Percentiles rank a stretch among this genome's conserved stretches.
Evolutionary conservation across 1,140 invertebrate species (phyloP).

Genomic region (Saccostrea glomerata): DNA sequence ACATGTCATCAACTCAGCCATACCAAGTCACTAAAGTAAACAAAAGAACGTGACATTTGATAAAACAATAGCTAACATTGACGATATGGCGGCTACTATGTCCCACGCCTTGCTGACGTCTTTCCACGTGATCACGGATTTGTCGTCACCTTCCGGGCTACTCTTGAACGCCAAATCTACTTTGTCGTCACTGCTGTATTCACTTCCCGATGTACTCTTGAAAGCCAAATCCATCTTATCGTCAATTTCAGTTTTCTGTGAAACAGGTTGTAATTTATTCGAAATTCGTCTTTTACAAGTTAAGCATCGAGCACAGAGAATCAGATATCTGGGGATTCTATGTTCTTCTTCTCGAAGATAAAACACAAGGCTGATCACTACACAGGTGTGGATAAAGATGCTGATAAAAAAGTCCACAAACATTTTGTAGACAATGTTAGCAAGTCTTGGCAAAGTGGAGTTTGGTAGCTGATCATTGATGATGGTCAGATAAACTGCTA

Average conservation of each 20-base stretch:
- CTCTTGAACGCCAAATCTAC: background rate
- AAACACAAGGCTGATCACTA: background rate
- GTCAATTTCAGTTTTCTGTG: background rate
- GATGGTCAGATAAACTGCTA: conserved; percentile 26
- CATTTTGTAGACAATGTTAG: background rate
- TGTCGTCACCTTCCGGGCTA: background rate
- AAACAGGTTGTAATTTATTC: background rate
- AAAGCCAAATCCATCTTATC: background rate
- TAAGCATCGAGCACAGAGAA: background rate
- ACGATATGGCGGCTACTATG: too few species aligned
- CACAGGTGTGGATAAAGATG: background rate
- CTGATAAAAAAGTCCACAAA: conserved; percentile 29
- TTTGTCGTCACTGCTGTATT: background rate
- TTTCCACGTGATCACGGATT: background rate
- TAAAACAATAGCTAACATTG: background rate
- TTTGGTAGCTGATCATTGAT: background rate
- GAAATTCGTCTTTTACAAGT: background rate
- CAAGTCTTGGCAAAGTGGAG: conserved; percentile 7
- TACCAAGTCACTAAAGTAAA: background rate
- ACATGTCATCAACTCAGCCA: too few species aligned
- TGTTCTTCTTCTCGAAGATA: background rate
- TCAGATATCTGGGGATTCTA: background rate
- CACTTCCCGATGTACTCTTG: background rate
- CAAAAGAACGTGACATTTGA: background rate
- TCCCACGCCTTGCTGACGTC: background rate